These are phyloP conservation scores for Callipepla squamata DNA, from an alignment of 2,113 vertebrate species.

Conservation along the genomic window DNA sequence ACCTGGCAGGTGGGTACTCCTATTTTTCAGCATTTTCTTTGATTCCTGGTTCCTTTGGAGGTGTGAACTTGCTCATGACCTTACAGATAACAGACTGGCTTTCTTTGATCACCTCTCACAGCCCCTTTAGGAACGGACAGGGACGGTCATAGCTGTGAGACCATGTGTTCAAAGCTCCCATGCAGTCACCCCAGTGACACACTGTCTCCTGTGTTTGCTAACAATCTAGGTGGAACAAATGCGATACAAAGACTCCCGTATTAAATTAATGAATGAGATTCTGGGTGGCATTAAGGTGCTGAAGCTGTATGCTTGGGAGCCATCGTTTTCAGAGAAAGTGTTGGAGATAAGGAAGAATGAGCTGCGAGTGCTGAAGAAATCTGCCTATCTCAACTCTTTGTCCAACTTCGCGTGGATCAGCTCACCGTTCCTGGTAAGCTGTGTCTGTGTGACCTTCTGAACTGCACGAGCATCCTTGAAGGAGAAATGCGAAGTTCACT, in stretches of 20 bases:
- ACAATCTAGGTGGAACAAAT: slow-evolving; percentile 88
- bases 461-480: not conserved
- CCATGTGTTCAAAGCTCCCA: not conserved
- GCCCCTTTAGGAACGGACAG: not conserved
- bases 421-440: slow-evolving; percentile 89
- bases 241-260: slow-evolving; percentile 90
- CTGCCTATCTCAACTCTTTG: slow-evolving; percentile 86
- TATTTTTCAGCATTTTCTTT: slow-evolving; percentile 4
- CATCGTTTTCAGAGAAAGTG: slow-evolving; percentile 87
- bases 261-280: slow-evolving; percentile 96
- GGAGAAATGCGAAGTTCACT: not conserved
- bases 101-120: not conserved
- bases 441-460: not conserved
- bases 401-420: slow-evolving; percentile 90
- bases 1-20: not conserved
- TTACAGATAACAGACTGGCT: not conserved
- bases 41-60: not conserved
- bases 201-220: not conserved
- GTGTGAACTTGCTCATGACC: not conserved
- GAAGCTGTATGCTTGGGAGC: slow-evolving; percentile 97
- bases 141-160: not conserved
- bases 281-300: slow-evolving; percentile 94
- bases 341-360: slow-evolving; percentile 87
- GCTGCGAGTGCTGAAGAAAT: slow-evolving; percentile 84
- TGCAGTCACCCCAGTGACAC: not conserved